A percentile compares a stretch with the other conserved stretches of the same genome.
phyloP scores from a whole-genome alignment of 2,113 vertebrate species.

The Chloroceryle aenea region DNA sequence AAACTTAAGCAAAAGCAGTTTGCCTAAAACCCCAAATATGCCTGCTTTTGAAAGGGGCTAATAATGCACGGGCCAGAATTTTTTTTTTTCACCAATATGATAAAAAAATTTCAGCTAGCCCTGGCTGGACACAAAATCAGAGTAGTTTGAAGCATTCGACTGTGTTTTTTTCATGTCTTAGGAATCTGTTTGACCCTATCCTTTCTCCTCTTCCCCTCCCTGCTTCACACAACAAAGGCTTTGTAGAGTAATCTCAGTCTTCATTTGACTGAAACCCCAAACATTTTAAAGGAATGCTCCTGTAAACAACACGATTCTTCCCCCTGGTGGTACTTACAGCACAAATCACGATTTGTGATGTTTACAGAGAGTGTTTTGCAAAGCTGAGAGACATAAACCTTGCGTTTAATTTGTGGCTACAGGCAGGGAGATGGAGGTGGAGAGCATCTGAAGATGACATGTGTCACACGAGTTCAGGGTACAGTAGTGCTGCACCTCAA shows the following conservation, averaged over 20 bases:
- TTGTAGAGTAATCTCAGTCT: not conserved
- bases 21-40: not conserved
- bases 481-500: not conserved
- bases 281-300: not conserved
- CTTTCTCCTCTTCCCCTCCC: not conserved
- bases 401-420: not conserved
- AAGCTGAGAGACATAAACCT: not conserved
- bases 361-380: not conserved
- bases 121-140: not conserved
- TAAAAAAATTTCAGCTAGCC: too few relatives aligned
- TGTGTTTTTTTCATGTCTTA: not conserved
- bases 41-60: not conserved
- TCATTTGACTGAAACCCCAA: not conserved
- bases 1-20: not conserved
- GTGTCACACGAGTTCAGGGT: not conserved
- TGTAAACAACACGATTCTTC: constrained; percentile 30
- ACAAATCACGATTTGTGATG: not conserved
- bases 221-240: not conserved
- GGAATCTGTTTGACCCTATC: not conserved
- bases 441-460: not conserved
- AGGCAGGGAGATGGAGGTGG: not conserved
- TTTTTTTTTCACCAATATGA: not conserved
- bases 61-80: not conserved
- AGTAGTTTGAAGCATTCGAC: not conserved
- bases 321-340: constrained; percentile 31